Percentiles rank a stretch among this genome's conserved stretches.
Conservation (phyloP, 2,888 invertebrate species). For the Ophion ventricosus region DNA sequence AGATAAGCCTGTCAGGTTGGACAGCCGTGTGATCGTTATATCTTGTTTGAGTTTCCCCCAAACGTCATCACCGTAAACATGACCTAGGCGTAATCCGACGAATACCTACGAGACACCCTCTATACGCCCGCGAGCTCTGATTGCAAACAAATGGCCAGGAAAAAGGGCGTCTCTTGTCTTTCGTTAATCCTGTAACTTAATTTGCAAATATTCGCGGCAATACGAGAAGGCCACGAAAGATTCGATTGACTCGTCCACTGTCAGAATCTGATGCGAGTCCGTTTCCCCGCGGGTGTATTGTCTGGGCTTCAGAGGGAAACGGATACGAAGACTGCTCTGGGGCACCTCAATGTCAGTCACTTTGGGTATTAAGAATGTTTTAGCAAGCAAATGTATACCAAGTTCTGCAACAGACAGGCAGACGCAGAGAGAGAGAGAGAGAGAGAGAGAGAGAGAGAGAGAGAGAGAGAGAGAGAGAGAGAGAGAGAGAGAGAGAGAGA, state of each 20-base stretch:
- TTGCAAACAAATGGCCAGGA: neutral
- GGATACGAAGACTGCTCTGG: neutral
- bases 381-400: neutral
- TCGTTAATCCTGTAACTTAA: neutral
- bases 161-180: neutral
- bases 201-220: neutral
- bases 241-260: neutral
- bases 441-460: neutral
- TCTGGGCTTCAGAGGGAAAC: neutral
- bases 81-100: neutral
- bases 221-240: neutral
- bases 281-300: neutral
- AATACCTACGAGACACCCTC: neutral
- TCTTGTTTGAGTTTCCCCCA: slow-evolving; percentile 28
- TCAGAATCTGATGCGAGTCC: neutral
- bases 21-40: slow-evolving; percentile 4
- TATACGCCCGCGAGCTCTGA: neutral
- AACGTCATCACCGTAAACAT: neutral
- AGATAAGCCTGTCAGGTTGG: slow-evolving; percentile 15
- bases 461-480: neutral
- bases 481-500: neutral
- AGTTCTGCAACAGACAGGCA: no score
- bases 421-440: neutral
- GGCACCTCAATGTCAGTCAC: neutral
- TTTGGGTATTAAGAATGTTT: neutral